Evolutionary conservation across 2,888 invertebrate species (phyloP), one percentile per base, ranked within the genome.

Genomic region (Napeogenes inachia): DNA sequence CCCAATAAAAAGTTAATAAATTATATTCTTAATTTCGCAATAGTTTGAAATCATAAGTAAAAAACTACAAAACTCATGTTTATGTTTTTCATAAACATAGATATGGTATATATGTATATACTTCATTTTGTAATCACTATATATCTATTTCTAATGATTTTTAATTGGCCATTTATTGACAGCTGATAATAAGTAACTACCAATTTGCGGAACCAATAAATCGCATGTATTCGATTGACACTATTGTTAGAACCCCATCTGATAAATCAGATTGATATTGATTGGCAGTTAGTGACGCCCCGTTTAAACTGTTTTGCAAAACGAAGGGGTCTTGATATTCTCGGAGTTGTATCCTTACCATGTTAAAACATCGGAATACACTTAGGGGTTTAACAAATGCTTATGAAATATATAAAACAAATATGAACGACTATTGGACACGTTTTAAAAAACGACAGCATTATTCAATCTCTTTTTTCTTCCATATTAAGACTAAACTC

Each of bases 281-380:
- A 87, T 87, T 87, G 87, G 82, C 78, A 82, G 86, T 87, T 86
- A 85, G 85, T 78, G 78, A 84, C 87, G 87, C 86, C 84, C 80
- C 76, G 77, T 78, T 78, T 84, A 78, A 83, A 84, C 76, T 78
- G 71, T 78, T 80, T 78, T 75, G 76, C 75, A 74, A 42, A 42
- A 75, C 56, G 79, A 78, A 79, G 66, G 70, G 63, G 63, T 64
- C 61, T 73, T 71, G 59, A 64, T 68, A 73, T 75, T 72, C 68
- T 62, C 72, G 78, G 78, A 73, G 30, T 50, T 68, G 73, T 70
- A 72, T 65, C 64, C 69, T 70, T 71, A 74, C 75, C 76, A 78
- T 71, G 71, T 60, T 81, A 79, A 79, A 79, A 64, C 75, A 73
- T 79, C n/a, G 38, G 8, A 38, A 38, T 21, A 21, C 35, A 10